These are phyloP conservation scores for Polypedilum vanderplanki DNA, from an alignment of 1,140 invertebrate species.

Conservation along the genomic window DNA sequence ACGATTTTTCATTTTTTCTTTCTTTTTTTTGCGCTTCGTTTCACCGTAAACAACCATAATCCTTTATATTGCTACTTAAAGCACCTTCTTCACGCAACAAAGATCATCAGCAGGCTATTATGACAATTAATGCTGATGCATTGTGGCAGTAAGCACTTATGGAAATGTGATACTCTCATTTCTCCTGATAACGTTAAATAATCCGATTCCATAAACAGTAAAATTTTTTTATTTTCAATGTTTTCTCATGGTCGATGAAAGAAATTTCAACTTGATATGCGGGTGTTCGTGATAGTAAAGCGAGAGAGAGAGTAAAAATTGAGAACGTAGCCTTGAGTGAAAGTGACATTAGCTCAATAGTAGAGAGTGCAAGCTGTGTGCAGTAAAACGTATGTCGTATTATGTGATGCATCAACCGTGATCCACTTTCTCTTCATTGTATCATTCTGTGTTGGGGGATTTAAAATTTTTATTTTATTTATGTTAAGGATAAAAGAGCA, in stretches of 20 bases:
- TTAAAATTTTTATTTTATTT: not conserved
- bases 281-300: not conserved
- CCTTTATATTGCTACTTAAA: too few relatives aligned
- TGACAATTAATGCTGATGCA: too few relatives aligned
- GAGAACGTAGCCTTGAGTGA: slow-evolving; percentile 3
- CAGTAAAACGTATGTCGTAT: not conserved
- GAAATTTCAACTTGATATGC: not conserved
- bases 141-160: too few relatives aligned
- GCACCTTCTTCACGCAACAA: too few relatives aligned
- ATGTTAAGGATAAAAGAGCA: not conserved
- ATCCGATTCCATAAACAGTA: too few relatives aligned
- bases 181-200: too few relatives aligned
- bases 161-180: too few relatives aligned
- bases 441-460: not conserved
- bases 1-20: too few relatives aligned
- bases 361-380: not conserved
- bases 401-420: slow-evolving; percentile 2
- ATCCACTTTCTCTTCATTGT: not conserved
- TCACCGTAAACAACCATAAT: too few relatives aligned
- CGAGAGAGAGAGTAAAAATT: not conserved
- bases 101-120: too few relatives aligned
- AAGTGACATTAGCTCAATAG: not conserved
- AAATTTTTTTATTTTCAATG: too few relatives aligned
- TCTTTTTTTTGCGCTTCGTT: too few relatives aligned
- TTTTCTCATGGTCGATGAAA: slow-evolving; percentile 6